Evolutionary conservation across 2,113 vertebrate genomes (phyloP).

Genomic region (Theristicus caerulescens): DNA sequence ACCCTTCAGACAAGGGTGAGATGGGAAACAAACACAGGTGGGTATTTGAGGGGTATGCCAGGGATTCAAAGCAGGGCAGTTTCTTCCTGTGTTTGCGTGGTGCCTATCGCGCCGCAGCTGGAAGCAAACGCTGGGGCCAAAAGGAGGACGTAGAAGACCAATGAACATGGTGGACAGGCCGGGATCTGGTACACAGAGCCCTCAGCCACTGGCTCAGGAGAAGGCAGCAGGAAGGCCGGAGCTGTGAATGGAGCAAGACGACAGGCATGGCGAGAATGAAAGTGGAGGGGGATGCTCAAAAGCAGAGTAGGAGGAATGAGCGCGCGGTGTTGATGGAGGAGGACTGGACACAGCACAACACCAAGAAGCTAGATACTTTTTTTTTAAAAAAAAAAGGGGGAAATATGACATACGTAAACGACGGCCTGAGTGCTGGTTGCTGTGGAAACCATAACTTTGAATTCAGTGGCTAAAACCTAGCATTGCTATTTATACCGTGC

Average conservation of each 20-base stretch:
- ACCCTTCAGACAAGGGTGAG: neutral
- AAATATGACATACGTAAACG: neutral
- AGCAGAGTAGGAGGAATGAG: neutral
- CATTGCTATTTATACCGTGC: constrained; percentile 48
- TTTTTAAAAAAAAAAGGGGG: neutral
- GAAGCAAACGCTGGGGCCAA: neutral
- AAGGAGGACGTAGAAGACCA: neutral
- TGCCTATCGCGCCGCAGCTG: neutral
- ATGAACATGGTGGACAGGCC: neutral
- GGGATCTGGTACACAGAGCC: neutral
- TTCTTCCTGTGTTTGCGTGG: neutral
- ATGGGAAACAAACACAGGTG: neutral
- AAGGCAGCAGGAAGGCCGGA: neutral
- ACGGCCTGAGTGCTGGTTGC: constrained; percentile 47
- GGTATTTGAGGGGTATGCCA: no score
- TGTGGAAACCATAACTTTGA: constrained; percentile 71
- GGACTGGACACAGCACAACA: neutral
- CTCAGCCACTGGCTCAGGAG: neutral
- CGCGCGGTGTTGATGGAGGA: neutral
- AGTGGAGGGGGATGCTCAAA: neutral
- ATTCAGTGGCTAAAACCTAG: constrained; percentile 43
- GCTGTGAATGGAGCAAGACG: neutral
- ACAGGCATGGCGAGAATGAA: neutral
- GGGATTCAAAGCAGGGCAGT: neutral
- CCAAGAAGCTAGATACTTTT: neutral